Percentiles rank a stretch among this genome's conserved stretches.
Evolutionary conservation across 2,113 vertebrate genomes (phyloP).

Genomic region (Sturnus vulgaris): DNA sequence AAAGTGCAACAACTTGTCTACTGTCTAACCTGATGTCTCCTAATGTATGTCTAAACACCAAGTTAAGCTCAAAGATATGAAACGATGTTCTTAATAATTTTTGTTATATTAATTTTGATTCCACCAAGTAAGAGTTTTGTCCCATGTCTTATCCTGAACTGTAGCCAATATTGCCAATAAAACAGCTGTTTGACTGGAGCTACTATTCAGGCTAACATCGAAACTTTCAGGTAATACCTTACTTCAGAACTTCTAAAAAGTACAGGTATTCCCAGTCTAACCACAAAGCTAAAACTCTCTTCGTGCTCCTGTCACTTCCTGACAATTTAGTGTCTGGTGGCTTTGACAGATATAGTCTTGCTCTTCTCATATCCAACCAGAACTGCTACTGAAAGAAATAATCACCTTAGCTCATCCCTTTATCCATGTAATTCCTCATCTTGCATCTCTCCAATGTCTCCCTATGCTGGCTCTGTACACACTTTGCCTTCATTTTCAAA

Average conservation of each 20-base stretch:
- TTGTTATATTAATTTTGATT: neutral
- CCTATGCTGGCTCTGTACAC: accelerated
- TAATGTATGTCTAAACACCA: neutral
- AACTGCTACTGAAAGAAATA: neutral
- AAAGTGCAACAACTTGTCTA: neutral
- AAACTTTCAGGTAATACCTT: neutral
- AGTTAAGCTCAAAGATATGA: neutral
- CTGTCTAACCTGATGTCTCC: neutral
- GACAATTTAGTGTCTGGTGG: neutral
- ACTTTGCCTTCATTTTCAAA: neutral
- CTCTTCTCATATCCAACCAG: neutral
- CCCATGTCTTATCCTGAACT: neutral
- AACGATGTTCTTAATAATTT: neutral
- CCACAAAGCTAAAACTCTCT: neutral
- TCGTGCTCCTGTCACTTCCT: neutral
- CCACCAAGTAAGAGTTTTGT: neutral
- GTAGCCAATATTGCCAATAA: neutral
- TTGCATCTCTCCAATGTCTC: neutral
- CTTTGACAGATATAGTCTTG: neutral
- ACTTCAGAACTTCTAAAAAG: neutral
- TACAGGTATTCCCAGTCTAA: neutral
- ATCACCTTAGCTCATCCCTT: neutral
- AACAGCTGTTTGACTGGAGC: neutral
- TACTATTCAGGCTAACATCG: neutral
- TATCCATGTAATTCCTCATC: neutral